Percentiles rank a stretch among this genome's conserved stretches.
phyloP scores from a whole-genome alignment of 2,888 invertebrate genomes.

The Habrosyne pyritoides region DNA sequence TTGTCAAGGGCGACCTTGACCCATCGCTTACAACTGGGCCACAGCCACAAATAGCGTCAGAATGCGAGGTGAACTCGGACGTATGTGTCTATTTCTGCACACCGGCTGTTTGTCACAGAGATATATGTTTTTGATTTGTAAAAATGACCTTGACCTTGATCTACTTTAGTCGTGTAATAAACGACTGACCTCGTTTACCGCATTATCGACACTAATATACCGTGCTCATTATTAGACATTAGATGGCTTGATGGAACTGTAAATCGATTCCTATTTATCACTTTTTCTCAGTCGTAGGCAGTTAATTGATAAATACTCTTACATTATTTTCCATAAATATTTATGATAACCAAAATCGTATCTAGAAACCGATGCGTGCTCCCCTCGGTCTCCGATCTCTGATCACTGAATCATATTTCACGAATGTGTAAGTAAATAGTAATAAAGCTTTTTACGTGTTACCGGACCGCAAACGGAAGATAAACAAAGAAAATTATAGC shows the following conservation, averaged over 20 bases:
- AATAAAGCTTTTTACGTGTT: background rate
- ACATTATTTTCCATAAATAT: background rate
- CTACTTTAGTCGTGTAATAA: slow-evolving; percentile 78
- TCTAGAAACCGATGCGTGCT: background rate
- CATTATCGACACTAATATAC: slow-evolving; percentile 75
- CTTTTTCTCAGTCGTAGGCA: background rate
- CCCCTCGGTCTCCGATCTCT: background rate
- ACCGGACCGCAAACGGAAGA: background rate
- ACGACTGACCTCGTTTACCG: slow-evolving; percentile 79
- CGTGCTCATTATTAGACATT: slow-evolving; percentile 70
- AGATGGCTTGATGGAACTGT: slow-evolving; percentile 36
- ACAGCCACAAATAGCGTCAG: slow-evolving; percentile 70
- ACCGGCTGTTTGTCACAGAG: slow-evolving; percentile 67
- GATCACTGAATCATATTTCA: background rate
- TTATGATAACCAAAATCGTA: background rate
- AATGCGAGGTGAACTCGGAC: slow-evolving; percentile 70
- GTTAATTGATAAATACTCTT: background rate
- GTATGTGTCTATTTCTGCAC: slow-evolving; percentile 69
- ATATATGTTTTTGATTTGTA: slow-evolving; percentile 78
- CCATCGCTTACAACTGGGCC: slow-evolving; percentile 70
- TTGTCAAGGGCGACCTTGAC: slow-evolving; percentile 74
- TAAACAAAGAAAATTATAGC: background rate
- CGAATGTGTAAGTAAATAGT: background rate
- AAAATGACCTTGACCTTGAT: slow-evolving; percentile 84
- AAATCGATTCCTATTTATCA: background rate